These are phyloP conservation scores for Mactromeris polynyma DNA, from an alignment of 2,888 invertebrate genomes.

Conservation along the genomic window DNA sequence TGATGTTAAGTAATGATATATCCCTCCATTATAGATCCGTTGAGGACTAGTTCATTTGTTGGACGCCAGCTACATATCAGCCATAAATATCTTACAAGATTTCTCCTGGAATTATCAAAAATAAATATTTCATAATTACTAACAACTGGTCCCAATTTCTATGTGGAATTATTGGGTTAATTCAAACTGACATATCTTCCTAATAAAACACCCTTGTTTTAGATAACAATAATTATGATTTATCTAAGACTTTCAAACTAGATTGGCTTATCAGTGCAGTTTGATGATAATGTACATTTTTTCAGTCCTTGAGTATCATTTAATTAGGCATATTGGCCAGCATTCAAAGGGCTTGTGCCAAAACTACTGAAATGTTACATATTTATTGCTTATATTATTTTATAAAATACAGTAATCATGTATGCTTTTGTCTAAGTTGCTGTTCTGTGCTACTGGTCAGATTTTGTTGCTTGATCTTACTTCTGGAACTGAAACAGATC, in stretches of 20 bases:
- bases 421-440: neutral
- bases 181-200: slow-evolving; percentile 57
- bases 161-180: slow-evolving; percentile 53
- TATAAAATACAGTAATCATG: neutral
- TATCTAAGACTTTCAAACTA: slow-evolving; percentile 54
- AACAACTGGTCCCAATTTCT: slow-evolving; percentile 58
- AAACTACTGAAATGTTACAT: neutral
- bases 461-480: too few relatives aligned
- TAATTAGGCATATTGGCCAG: slow-evolving; percentile 38
- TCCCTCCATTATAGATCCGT: neutral
- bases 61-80: neutral
- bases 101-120: slow-evolving; percentile 55
- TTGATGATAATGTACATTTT: slow-evolving; percentile 46
- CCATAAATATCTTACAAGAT: neutral
- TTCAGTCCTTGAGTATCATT: slow-evolving; percentile 25
- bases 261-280: slow-evolving; percentile 34
- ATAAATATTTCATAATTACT: slow-evolving; percentile 56
- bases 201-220: slow-evolving; percentile 55
- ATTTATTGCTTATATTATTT: slow-evolving; percentile 26
- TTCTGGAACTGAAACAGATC: too few relatives aligned
- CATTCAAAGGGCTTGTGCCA: slow-evolving; percentile 35
- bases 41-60: neutral
- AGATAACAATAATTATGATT: slow-evolving; percentile 72
- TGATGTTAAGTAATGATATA: slow-evolving; percentile 4
- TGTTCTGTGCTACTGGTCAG: neutral